Conservation (phyloP, 2,888 invertebrate genomes). For the Agrochola macilenta region DNA sequence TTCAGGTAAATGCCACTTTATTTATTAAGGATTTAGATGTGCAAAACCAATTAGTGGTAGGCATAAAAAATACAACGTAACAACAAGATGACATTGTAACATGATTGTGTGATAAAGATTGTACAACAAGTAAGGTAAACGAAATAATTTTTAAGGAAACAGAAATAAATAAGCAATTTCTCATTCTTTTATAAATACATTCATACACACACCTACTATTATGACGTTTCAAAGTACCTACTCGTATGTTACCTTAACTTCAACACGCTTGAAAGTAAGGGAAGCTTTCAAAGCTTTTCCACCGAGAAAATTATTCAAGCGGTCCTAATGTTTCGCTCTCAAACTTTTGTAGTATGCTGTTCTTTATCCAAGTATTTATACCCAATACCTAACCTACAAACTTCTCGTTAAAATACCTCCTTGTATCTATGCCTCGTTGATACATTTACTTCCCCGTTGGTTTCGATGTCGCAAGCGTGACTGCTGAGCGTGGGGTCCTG, state of each 20-base stretch:
- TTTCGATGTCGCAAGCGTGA: too few species aligned
- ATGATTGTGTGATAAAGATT: background rate
- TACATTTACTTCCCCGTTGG: background rate
- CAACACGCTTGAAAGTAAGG: background rate
- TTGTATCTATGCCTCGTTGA: conserved; percentile 4
- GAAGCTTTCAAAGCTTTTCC: conserved; percentile 1
- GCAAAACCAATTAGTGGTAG: too few species aligned
- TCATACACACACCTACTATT: background rate
- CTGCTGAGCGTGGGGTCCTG: too few species aligned
- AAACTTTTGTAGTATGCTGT: background rate
- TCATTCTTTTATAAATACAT: background rate
- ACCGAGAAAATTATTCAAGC: background rate
- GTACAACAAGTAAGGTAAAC: background rate
- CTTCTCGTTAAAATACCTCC: background rate
- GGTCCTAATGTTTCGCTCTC: background rate
- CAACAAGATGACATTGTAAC: conserved; percentile 13
- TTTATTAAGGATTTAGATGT: too few species aligned
- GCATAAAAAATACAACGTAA: too few species aligned
- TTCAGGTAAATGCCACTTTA: too few species aligned
- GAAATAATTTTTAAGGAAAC: background rate
- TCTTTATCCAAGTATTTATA: background rate
- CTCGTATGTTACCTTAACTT: background rate
- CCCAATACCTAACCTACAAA: background rate
- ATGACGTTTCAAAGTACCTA: background rate
- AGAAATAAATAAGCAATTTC: background rate